Evolutionary conservation across 2,113 vertebrate genomes (phyloP), one percentile per base, ranked within the genome.

Genomic region (Dasyurus viverrinus): DNA sequence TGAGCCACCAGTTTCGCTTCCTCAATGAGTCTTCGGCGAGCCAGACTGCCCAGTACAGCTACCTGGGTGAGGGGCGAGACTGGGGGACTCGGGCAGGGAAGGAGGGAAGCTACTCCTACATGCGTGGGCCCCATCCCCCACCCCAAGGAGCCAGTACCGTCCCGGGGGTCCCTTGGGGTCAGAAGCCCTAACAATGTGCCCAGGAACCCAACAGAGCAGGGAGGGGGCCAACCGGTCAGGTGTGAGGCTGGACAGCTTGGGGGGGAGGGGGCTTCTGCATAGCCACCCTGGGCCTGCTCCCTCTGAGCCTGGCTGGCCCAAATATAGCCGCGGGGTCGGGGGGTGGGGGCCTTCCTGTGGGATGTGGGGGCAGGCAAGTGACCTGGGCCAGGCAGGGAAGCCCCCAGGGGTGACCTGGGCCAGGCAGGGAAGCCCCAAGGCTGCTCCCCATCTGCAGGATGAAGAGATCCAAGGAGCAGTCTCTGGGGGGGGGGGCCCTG

Each of bases 21-120:
- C 96, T 99, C 53, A 99, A 99, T 54, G 98, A 98, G 47, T 98
- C 98, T 0, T 93, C 42, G 0, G 89, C 42, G 25, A 92, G 89
- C 0, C 8, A 92, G 0, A 53, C 92, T 47, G 95, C 84, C 16
- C 97, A 96, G 24, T 97, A 98, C 54, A 68, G 98, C 95, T 99
- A 98, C 91, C 93, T 98, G 53, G 98, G 98, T 98, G 94, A 98
- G 94, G 53, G 52, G 22, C 8, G 36, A 30, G 27, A 46, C 93
- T 47, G 2, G 22, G 55, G 9, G 48, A 14, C 16, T 36, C 11
- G 27, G 55, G 55, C 55, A 27, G 55, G 54, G 54, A 60, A n/a
- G 5, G 60, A 36, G 5, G 60, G 68, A n/a, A 16, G 16, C 36
- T 22, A 16, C 14, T 36, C 27, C 3, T 10, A 27, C 2, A 30